Base-by-base conservation (phyloP, 2,888 invertebrate species). In the Entomobrya proxima region DNA sequence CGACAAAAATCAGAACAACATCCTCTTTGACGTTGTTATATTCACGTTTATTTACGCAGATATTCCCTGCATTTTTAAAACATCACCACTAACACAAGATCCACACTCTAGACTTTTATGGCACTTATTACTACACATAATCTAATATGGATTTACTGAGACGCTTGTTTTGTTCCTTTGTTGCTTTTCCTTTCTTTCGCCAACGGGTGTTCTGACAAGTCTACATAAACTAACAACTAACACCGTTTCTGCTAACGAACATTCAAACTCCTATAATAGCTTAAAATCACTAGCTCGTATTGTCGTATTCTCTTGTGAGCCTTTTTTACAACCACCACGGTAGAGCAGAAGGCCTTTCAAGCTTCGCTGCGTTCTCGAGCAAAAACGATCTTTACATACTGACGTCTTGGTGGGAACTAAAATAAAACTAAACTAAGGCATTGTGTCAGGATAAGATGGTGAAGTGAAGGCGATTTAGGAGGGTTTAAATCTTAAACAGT, bases 391-490 rank as follows among this genome's bases (percentile, higher is more conserved):
- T 47, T 67, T 55, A 47, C 79, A 69, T 52, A 32, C 69, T 79
- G 79, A 64, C 79, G 79, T 79, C 52, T 69, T 69, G 79, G 69
- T 86, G 76, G 77, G 84, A 84, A 84, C 77, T 84, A 84, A 77
- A 50, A 24, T 18, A 44, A 86, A 86, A 76, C 86, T 76, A 86
- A 81, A 86, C 81, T 86, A 86, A 86, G 86, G 76, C 86, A 86
- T 86, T 80, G 81, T 81, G 86, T 76, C 81, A 81, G 81, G 74
- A 81, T 81, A 81, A 86, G 74, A 81, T 81, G 58, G 35, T 18
- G 27, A 58, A 69, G 69, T 67, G 69, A 79, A 79, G 69, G 69
- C 44, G 79, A 55, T 32, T 67, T 35, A 13, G 64, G 1, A 78
- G 40, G 18, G 47, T 76, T 83, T 24, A 40, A 69, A 40, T 21